These are phyloP conservation scores for Cololabis saira DNA, from an alignment of 2,113 vertebrate genomes.

Conservation along the genomic window DNA sequence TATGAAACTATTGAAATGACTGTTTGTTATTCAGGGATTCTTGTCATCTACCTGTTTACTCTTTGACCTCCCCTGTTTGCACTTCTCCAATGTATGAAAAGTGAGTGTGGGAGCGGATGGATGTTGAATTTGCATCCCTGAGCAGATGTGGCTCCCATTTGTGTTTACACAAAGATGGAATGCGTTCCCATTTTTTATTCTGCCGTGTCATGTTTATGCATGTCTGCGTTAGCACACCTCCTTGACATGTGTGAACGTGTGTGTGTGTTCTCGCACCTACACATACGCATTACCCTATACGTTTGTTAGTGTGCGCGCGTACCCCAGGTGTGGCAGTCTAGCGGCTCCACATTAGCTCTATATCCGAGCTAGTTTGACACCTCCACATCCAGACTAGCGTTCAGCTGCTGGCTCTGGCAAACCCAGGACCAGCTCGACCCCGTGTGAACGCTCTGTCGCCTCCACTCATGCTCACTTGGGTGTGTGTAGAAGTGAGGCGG, in stretches of 20 bases:
- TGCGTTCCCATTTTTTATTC: conserved; percentile 33
- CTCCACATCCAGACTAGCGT: conserved; percentile 65
- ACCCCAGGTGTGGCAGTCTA: conserved; percentile 65
- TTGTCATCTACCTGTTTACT: conserved; percentile 35
- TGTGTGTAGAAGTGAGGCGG: conserved; percentile 27
- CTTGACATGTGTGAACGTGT: conserved; percentile 42
- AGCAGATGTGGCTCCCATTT: too few relatives aligned
- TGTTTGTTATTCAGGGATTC: conserved; percentile 40
- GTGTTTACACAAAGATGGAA: conserved; percentile 25
- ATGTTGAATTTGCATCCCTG: conserved; percentile 7
- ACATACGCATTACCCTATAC: not conserved
- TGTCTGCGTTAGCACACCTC: conserved; percentile 43
- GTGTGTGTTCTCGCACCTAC: conserved; percentile 24
- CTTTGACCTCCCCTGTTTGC: conserved; percentile 20
- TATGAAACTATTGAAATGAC: conserved; percentile 27
- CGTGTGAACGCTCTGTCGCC: conserved; percentile 72
- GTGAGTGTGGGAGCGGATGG: not conserved
- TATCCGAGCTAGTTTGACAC: conserved; percentile 73
- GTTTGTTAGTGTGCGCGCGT: conserved; percentile 9
- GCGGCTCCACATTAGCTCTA: conserved; percentile 70
- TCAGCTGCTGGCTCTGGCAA: conserved; percentile 71
- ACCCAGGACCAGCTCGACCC: conserved; percentile 70
- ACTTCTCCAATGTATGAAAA: conserved; percentile 27
- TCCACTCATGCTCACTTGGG: conserved; percentile 67
- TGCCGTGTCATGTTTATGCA: conserved; percentile 43